Evolutionary conservation across 2,797 vertebrate genomes (phyloP), one percentile per base, ranked within the genome.

Genomic region (Argya squamiceps): DNA sequence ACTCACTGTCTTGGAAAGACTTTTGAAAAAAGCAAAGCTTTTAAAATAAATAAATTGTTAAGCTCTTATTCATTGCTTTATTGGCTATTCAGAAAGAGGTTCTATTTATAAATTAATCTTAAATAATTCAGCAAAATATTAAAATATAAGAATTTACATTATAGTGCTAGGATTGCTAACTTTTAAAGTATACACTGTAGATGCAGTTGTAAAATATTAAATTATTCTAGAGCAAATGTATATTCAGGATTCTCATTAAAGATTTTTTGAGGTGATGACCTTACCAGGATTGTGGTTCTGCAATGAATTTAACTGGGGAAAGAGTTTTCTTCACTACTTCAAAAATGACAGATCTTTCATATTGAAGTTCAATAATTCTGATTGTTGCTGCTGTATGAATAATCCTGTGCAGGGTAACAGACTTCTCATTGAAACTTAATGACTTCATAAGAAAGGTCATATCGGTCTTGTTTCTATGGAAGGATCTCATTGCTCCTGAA

Each of bases 271-370:
- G 30, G 37, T 89, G 71, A 84, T 87, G 62, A 88, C 74, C 55
- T 93, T 90, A 88, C 27, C 50, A 84, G 70, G 21, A 39, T 84
- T 87, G 47, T 41, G 88, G 56, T 63, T 75, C 37, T 71, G 52
- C 70, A 94, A 43, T 63, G 34, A 92, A 49, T 69, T 88, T 68
- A 62, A 68, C 17, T 89, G 65, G 59, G 9, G 39, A 91, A 96
- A 84, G 37, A 84, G 81, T 46, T 93, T 95, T 84, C 34, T 80
- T 69, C 41, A 19, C 9, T 77, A 4, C 27, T 69, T 32, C 16
- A 77, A 27, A 92, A 79, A 36, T 58, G 58, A 74, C 6, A 77
- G 36, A 80, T 90, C 94, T 98, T 90, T 97, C 46, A 65, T 44
- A 55, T 1, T 68, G 34, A 76, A 78, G 39, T 68, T 93, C 73